Evolutionary conservation across 2,888 invertebrate species (phyloP).

Genomic region (Flexamia atlantica): DNA sequence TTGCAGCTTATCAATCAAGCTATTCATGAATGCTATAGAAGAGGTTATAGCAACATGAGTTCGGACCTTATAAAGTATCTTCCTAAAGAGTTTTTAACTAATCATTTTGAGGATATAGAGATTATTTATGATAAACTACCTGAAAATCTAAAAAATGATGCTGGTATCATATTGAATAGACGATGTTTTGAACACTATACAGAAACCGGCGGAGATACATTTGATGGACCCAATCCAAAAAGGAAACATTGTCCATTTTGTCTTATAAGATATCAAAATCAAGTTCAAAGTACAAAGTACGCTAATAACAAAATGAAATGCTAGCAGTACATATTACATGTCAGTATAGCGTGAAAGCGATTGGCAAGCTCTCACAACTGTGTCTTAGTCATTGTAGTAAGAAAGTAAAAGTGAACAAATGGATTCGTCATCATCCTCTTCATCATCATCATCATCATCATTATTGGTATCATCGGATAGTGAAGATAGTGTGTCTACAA

Average conservation of each 20-base stretch:
- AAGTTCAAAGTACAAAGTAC: not conserved
- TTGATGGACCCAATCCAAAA: constrained; percentile 1
- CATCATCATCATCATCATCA: constrained; percentile 3
- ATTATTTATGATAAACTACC: constrained; percentile 14
- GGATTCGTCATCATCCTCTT: not conserved
- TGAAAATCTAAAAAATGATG: not conserved
- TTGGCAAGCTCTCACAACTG: not conserved
- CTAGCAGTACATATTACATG: not conserved
- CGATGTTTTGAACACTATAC: constrained; percentile 20
- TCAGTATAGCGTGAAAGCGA: not conserved
- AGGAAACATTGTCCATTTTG: constrained; percentile 14
- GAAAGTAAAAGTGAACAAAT: too few species aligned
- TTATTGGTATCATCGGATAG: not conserved
- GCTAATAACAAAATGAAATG: not conserved
- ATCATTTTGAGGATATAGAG: not conserved
- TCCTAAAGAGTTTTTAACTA: constrained; percentile 16
- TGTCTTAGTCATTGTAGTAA: not conserved
- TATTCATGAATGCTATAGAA: not conserved
- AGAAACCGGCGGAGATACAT: not conserved
- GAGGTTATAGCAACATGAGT: not conserved
- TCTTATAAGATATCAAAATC: not conserved
- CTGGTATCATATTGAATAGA: not conserved
- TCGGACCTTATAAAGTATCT: not conserved
- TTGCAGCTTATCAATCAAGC: not conserved
- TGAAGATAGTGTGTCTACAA: not conserved